Percentiles rank a stretch among this genome's conserved stretches.
Conservation (phyloP, 2,113 vertebrate species). For the Montifringilla adamsi region DNA sequence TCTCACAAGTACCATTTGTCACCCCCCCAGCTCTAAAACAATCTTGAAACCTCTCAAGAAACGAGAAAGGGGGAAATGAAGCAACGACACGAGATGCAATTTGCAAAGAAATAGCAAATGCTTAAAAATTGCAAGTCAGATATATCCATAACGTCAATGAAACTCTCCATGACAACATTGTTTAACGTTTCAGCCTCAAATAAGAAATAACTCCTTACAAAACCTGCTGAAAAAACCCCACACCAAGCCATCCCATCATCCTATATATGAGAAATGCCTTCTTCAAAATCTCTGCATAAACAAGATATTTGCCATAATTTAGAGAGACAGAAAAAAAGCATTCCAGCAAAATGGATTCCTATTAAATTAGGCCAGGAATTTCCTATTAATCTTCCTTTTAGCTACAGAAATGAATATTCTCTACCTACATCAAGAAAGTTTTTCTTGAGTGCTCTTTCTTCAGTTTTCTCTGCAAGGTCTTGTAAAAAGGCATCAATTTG, state of each 20-base stretch:
- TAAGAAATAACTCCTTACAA: background rate
- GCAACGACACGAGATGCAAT: fast-evolving
- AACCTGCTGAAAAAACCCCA: background rate
- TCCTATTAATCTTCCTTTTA: background rate
- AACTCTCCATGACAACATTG: background rate
- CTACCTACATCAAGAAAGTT: background rate
- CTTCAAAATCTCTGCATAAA: background rate
- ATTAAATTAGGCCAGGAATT: background rate
- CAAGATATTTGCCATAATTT: background rate
- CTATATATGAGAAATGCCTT: background rate
- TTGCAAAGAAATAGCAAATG: background rate
- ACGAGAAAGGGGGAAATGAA: background rate
- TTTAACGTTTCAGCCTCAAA: background rate
- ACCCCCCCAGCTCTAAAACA: background rate
- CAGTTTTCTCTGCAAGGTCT: background rate
- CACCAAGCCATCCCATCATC: background rate
- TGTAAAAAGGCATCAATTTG: background rate
- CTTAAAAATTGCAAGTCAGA: background rate
- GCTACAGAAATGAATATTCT: background rate
- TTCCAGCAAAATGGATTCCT: background rate
- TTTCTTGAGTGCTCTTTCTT: background rate
- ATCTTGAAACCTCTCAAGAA: background rate
- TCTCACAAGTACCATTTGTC: background rate
- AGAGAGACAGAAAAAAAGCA: background rate
- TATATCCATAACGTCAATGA: background rate